These are phyloP conservation scores for Potamilus streckersoni DNA, from an alignment of 1,140 invertebrate species.

Conservation along the genomic window DNA sequence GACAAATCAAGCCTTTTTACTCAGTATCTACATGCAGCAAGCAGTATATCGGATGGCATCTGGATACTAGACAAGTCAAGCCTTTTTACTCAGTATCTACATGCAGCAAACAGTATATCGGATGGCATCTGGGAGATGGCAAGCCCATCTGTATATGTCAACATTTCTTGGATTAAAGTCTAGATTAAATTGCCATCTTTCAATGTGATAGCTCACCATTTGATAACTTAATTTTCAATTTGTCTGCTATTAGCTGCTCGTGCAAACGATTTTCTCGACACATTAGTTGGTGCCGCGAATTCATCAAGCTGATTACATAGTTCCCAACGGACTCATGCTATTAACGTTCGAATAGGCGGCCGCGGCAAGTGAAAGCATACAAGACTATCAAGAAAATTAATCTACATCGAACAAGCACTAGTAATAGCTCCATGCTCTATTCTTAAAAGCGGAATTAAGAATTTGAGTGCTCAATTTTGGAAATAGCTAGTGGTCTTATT, in stretches of 20 bases:
- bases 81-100: no score
- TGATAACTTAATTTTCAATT: conserved; percentile 39
- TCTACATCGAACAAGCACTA: background rate
- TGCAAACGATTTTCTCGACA: conserved; percentile 29
- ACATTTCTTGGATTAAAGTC: background rate
- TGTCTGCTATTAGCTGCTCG: conserved; percentile 30
- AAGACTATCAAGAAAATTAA: conserved; percentile 32
- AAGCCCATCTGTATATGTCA: no score
- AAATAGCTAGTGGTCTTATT: no score
- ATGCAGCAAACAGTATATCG: no score
- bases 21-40: no score
- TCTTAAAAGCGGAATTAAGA: no score
- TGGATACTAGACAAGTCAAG: no score
- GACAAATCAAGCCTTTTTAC: no score
- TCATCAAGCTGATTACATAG: conserved; percentile 27
- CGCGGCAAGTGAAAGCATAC: background rate
- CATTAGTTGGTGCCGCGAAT: conserved; percentile 29
- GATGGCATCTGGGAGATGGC: no score
- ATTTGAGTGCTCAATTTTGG: no score
- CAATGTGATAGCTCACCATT: conserved; percentile 24
- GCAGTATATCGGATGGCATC: no score
- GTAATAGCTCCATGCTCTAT: no score
- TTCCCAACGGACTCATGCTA: conserved; percentile 18
- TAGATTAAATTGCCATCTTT: conserved; percentile 35
- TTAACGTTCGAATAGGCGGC: conserved; percentile 27